phyloP scores from a whole-genome alignment of 2,888 invertebrate genomes.

The Iselma pallidipennis region DNA sequence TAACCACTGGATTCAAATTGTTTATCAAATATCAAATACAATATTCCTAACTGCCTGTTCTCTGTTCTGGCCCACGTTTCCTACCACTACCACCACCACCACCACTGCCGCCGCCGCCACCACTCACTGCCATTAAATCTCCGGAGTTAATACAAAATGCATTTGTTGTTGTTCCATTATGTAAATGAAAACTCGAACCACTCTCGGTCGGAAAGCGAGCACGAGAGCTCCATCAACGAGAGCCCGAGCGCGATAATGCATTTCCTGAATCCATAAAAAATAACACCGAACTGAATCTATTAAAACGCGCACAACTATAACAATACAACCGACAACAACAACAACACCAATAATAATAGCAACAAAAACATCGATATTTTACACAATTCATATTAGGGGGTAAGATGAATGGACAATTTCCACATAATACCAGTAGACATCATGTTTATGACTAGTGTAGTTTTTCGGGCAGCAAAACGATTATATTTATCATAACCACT shows the following conservation, averaged over 20 bases:
- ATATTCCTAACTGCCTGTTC: too few relatives aligned
- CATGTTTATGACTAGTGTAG: too few relatives aligned
- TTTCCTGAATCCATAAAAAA: conserved; percentile 49
- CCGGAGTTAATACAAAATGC: conserved; percentile 59
- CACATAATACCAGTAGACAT: too few relatives aligned
- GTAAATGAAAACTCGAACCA: conserved; percentile 57
- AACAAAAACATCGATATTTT: not conserved
- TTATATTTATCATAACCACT: too few relatives aligned
- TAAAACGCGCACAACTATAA: conserved; percentile 9
- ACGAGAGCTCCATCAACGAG: conserved; percentile 47
- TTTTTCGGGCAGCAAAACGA: too few relatives aligned
- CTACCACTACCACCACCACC: conserved; percentile 15
- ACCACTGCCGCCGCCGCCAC: conserved; percentile 27
- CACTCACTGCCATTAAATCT: conserved; percentile 57
- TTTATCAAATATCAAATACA: not conserved
- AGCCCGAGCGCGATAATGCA: conserved; percentile 46
- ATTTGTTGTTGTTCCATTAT: conserved; percentile 60
- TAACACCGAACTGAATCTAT: conserved; percentile 20
- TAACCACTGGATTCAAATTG: not conserved
- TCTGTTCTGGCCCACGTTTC: not conserved
- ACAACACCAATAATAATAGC: not conserved
- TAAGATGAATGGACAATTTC: not conserved
- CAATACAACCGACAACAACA: not conserved
- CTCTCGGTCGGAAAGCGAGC: conserved; percentile 46
- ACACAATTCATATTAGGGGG: not conserved